Percentiles rank a stretch among this genome's conserved stretches.
phyloP scores from a whole-genome alignment of 1,140 invertebrate genomes.

The Andricus grossulariae region DNA sequence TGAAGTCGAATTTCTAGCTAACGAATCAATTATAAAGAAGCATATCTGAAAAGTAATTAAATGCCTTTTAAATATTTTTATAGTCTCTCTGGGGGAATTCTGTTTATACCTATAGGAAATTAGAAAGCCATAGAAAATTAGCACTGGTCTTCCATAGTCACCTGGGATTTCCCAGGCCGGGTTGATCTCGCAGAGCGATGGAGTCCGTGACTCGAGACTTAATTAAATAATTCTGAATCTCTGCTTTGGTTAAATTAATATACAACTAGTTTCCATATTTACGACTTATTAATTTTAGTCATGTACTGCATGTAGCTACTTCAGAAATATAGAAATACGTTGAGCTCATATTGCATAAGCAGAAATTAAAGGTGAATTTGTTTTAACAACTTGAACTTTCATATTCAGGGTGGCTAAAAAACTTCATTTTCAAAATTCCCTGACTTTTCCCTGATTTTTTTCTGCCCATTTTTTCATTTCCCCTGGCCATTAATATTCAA shows the following conservation, averaged over 20 bases:
- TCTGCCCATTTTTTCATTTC: too few relatives aligned
- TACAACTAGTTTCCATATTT: not conserved
- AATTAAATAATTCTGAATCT: slow-evolving; percentile 11
- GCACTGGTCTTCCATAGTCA: slow-evolving; percentile 2
- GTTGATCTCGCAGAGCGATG: slow-evolving; percentile 1
- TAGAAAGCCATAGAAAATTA: slow-evolving; percentile 28
- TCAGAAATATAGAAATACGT: too few relatives aligned
- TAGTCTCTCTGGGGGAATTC: not conserved
- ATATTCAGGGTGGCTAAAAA: too few relatives aligned
- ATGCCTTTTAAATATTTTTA: not conserved
- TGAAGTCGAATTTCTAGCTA: too few relatives aligned
- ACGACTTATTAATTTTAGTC: not conserved
- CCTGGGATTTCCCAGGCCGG: not conserved
- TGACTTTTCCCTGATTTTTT: too few relatives aligned
- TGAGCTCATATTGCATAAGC: too few relatives aligned
- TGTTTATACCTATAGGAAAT: slow-evolving; percentile 18
- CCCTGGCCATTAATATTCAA: too few relatives aligned
- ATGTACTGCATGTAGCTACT: too few relatives aligned
- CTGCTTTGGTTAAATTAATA: slow-evolving; percentile 13
- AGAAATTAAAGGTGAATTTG: too few relatives aligned
- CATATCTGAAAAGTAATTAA: not conserved
- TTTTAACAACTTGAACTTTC: too few relatives aligned
- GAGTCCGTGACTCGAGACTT: slow-evolving; percentile 13
- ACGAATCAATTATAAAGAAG: too few relatives aligned
- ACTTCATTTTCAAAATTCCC: too few relatives aligned